Evolutionary conservation across 2,797 vertebrate genomes (phyloP), one percentile per base, ranked within the genome.

Genomic region (Sebastolobus altivelis): DNA sequence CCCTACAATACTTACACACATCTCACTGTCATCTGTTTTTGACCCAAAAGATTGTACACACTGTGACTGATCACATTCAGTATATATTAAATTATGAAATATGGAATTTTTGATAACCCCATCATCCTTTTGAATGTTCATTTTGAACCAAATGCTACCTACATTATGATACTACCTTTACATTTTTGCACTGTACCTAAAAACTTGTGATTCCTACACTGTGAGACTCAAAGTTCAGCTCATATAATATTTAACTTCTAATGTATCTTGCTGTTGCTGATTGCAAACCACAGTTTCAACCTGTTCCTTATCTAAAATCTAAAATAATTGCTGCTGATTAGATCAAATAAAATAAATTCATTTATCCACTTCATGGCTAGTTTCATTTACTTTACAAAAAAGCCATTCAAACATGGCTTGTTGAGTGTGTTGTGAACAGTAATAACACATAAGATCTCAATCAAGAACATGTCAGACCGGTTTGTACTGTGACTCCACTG

Each of bases 101-200:
- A 20, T 3, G 9, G 2, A 4, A 12, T 58, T 16, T 61, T 66
- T 55, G 25, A 25, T 25, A 25, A n/a, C 40, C 40, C 29, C 31
- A 29, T 75, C n/a, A 27, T 25, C 5, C 31, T 29, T 75, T 69
- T 77, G 6, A 83, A 80, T 77, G 49, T 61, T 70, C 0, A 61
- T 35, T 82, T 80, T 83, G 4, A 77, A 67, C 25, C 9, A 46
- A 66, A 22, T 70, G 1, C 59, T 80, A 71, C 69, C 81, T 82
- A 29, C 16, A 75, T 25, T 68, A 35, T 60, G 13, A 56, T 18
- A 2, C 37, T 55, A 73, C 60, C 7, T 11, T 67, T 37, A 0
- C 22, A 22, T 60, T 59, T 56, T 62, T 72, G 29, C 58, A 54
- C 60, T 77, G 4, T 75, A 35, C 1, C 31, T 72, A 8, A 70